Conservation (phyloP, 2,797 vertebrate species). For the Acanthurus lineatus region DNA sequence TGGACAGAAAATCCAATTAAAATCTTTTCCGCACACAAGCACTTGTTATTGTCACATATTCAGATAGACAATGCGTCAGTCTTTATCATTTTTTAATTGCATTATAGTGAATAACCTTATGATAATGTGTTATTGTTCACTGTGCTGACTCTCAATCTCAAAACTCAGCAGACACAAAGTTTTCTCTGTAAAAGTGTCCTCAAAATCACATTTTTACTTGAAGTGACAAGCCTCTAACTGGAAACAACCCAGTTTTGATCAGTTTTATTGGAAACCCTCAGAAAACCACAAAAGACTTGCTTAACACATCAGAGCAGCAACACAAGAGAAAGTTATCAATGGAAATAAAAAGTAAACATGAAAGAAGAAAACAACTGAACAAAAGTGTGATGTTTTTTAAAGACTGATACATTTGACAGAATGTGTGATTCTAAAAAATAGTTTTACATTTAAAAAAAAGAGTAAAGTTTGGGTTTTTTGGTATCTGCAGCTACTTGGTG, state of each 20-base stretch:
- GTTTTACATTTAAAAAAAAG: conserved; percentile 21
- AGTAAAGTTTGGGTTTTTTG: conserved; percentile 6
- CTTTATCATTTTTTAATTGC: conserved; percentile 1
- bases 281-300: neutral
- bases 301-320: neutral
- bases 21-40: neutral
- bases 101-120: neutral
- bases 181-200: neutral
- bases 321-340: neutral
- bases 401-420: conserved; percentile 7
- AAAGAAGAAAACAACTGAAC: neutral
- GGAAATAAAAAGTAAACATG: neutral
- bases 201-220: neutral
- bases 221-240: neutral
- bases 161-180: neutral
- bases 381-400: neutral
- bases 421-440: conserved; percentile 12
- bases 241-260: neutral
- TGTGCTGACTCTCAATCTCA: neutral
- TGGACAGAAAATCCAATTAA: neutral
- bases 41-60: neutral
- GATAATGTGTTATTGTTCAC: neutral
- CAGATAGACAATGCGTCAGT: neutral
- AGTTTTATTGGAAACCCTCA: neutral
- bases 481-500: neutral